Conservation (phyloP, 2,113 vertebrate species). For the Calidris pugnax region DNA sequence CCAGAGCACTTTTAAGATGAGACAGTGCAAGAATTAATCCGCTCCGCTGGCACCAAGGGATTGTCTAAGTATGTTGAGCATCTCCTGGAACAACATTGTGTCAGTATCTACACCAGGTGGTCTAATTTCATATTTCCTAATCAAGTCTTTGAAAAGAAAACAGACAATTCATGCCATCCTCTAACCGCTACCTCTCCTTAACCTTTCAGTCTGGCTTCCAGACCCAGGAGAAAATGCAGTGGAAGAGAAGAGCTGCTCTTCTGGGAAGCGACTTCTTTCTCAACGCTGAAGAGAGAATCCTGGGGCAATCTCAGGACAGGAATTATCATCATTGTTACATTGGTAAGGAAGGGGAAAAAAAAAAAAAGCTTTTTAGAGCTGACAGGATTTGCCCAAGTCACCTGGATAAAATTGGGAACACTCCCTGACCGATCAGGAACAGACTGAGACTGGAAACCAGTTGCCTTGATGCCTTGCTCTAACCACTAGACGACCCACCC, state of each 20-base stretch:
- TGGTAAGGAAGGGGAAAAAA: background rate
- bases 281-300: background rate
- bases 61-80: background rate
- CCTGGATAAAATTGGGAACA: background rate
- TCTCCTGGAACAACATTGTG: background rate
- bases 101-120: background rate
- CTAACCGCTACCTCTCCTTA: background rate
- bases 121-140: background rate
- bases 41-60: background rate
- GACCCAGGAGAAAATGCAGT: background rate
- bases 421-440: slow-evolving; percentile 19
- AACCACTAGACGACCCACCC: slow-evolving; percentile 62
- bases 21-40: background rate
- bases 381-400: background rate
- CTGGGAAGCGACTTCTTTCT: background rate
- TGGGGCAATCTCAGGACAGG: background rate
- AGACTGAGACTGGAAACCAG: slow-evolving; percentile 42
- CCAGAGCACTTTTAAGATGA: background rate
- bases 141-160: background rate
- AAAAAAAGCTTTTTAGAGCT: background rate
- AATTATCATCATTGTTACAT: background rate
- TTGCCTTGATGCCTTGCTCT: slow-evolving; percentile 45
- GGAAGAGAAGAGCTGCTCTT: background rate
- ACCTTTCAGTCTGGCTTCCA: background rate
- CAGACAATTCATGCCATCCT: background rate